Conservation (phyloP, 2,113 vertebrate species). For the Pangasianodon hypophthalmus region DNA sequence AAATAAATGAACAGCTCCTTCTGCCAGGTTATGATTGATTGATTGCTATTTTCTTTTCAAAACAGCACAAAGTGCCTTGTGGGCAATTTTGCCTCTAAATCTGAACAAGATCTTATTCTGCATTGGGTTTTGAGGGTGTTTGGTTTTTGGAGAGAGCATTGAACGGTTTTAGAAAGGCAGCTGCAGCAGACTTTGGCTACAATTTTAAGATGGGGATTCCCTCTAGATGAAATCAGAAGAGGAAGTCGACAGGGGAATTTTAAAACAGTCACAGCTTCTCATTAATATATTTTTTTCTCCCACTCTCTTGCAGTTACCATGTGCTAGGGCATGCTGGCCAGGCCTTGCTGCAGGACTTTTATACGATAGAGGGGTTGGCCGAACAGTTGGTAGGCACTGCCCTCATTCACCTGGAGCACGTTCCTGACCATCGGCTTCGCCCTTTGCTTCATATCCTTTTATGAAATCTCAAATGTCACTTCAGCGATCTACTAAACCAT, state of each 20-base stretch:
- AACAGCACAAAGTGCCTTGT: not conserved
- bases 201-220: not conserved
- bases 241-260: not conserved
- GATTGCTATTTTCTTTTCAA: not conserved
- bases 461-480: not conserved
- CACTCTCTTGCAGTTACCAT: conserved; percentile 77
- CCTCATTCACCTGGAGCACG: conserved; percentile 84
- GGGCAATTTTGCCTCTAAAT: not conserved
- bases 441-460: conserved; percentile 93
- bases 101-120: not conserved
- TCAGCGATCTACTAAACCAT: not conserved
- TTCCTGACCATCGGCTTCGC: conserved; percentile 91
- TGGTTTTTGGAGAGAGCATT: not conserved
- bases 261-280: not conserved
- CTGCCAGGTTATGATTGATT: not conserved
- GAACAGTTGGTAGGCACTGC: conserved; percentile 83
- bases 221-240: not conserved
- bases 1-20: not conserved
- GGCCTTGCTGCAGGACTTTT: conserved; percentile 93
- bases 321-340: conserved; percentile 85
- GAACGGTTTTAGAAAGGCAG: not conserved
- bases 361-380: conserved; percentile 82
- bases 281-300: not conserved
- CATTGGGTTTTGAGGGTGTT: not conserved
- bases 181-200: not conserved